phyloP scores from a whole-genome alignment of 2,113 vertebrate genomes.

The Cephalopholis sonnerati region DNA sequence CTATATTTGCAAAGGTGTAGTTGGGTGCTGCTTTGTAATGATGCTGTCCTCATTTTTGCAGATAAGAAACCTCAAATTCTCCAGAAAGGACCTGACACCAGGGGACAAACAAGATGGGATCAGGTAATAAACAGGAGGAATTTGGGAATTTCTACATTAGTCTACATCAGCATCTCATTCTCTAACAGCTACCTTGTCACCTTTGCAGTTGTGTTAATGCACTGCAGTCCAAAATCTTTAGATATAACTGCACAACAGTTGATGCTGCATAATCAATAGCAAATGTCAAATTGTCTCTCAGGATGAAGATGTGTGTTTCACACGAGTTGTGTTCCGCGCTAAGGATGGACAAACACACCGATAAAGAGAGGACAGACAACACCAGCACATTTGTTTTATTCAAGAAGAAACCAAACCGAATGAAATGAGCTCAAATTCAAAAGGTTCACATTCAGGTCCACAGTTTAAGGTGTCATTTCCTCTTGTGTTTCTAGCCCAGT shows the following conservation, averaged over 20 bases:
- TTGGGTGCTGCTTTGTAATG: not conserved
- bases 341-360: not conserved
- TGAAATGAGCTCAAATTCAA: not conserved
- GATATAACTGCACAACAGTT: not conserved
- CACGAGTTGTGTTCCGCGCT: not conserved
- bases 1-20: not conserved
- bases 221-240: not conserved
- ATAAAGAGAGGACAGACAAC: not conserved
- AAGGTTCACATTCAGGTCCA: not conserved
- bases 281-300: conserved; percentile 18
- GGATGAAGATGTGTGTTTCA: conserved; percentile 45
- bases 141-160: not conserved
- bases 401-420: not conserved
- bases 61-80: conserved; percentile 20
- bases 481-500: not conserved
- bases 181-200: not conserved
- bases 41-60: conserved; percentile 11
- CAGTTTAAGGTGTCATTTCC: not conserved
- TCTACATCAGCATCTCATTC: not conserved
- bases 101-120: conserved; percentile 2
- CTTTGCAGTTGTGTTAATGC: not conserved
- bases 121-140: conserved; percentile 25
- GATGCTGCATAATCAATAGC: not conserved
- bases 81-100: not conserved
- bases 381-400: not conserved